Evolutionary conservation across 1,140 invertebrate species (phyloP), one percentile per base, ranked within the genome.

Genomic region (Eumeta japonica): DNA sequence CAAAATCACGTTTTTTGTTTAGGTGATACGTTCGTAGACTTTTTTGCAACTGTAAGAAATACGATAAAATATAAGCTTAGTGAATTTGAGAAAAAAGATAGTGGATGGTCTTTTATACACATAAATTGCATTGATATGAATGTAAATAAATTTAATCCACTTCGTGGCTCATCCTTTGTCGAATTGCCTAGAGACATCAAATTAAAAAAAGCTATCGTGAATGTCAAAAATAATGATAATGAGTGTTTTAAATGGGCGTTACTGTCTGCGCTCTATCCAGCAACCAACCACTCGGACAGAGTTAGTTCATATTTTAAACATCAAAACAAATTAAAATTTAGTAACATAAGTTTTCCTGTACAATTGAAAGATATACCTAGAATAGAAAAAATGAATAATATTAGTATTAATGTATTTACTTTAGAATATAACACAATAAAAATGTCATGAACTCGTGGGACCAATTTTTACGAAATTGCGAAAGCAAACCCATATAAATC

Each of bases 341-440:
- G 46, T 28, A 50, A 48, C 35, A 35, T 75, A n/a, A 35, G 46
- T 13, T 73, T 74, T 44, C 66, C 63, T 5, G 49, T 70, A 9
- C 50, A 57, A 48, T 42, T 73, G 37, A 43, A 35, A 20, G 55
- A 68, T 52, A 56, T 73, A 30, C 12, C 19, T 33, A 61, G 57
- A 52, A 51, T 73, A 39, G 62, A 71, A 52, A 45, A 50, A 36
- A 36, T 57, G 36, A 75, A 73, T 52, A 48, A 56, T 48, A 45
- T 73, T 3, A 55, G 50, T 43, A 49, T 56, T 9, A 56, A 56
- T 36, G 48, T 57, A 40, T 57, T 47, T 36, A 45, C 45, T 17
- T 39, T 57, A 28, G 44, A 61, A 40, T 50, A 35, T n/a, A 34
- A 56, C 35, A 31, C 16, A 19, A 35, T 43, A 11, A 18, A 48